Conservation (phyloP, 2,797 vertebrate genomes). For the Prunella strophiata region DNA sequence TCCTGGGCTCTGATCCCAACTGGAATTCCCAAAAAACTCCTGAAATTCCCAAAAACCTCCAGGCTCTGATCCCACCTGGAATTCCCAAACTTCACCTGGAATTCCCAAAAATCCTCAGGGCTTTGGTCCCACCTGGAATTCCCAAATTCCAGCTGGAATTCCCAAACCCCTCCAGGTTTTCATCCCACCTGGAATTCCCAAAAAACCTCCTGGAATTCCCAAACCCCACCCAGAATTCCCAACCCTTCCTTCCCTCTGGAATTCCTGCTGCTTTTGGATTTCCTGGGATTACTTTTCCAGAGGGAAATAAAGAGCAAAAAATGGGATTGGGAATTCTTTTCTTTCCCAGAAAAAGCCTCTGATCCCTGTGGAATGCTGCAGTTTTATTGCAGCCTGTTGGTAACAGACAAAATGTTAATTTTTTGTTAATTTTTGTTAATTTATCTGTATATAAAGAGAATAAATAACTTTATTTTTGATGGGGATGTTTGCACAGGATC, state of each 20-base stretch:
- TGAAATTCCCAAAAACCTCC: too few relatives aligned
- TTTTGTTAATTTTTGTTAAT: not conserved
- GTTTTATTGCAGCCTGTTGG: not conserved
- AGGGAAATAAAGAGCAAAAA: not conserved
- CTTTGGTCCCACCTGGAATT: too few relatives aligned
- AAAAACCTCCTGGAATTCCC: not conserved
- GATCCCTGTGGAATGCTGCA: not conserved
- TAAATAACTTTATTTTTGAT: not conserved
- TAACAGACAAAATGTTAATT: not conserved
- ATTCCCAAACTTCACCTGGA: not conserved
- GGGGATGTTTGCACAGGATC: not conserved
- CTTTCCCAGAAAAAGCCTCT: not conserved
- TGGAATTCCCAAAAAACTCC: not conserved
- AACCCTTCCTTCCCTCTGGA: not conserved
- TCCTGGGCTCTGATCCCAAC: not conserved
- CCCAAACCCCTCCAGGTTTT: too few relatives aligned
- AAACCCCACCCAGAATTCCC: not conserved
- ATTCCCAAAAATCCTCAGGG: too few relatives aligned
- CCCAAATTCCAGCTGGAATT: too few relatives aligned
- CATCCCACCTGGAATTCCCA: not conserved
- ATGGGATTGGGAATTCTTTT: not conserved
- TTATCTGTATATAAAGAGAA: not conserved
- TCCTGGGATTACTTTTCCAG: fast-evolving
- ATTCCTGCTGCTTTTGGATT: not conserved
- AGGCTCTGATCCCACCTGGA: too few relatives aligned